Conservation (phyloP, 2,888 invertebrate genomes). For the Monochamus alternatus region DNA sequence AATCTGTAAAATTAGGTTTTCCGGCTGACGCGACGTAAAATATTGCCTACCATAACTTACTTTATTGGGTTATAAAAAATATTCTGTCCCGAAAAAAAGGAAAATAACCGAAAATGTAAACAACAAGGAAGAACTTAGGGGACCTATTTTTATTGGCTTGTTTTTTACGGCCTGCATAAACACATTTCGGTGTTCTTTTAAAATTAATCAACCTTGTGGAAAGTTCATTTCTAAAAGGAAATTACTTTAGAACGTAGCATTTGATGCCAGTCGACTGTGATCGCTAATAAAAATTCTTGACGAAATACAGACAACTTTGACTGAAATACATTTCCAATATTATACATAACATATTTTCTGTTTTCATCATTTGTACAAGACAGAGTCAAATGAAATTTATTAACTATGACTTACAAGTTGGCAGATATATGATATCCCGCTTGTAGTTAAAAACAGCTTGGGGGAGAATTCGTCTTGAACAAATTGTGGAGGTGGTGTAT, state of each 20-base stretch:
- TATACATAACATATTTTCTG: too few relatives aligned
- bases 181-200: neutral
- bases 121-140: conserved; percentile 10
- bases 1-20: neutral
- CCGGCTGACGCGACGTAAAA: neutral
- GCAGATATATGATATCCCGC: too few relatives aligned
- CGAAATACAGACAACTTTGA: too few relatives aligned
- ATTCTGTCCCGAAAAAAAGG: neutral
- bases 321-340: too few relatives aligned
- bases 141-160: conserved; percentile 2
- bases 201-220: neutral
- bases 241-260: neutral
- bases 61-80: conserved; percentile 25
- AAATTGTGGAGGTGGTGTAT: too few relatives aligned
- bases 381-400: too few relatives aligned
- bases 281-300: too few relatives aligned
- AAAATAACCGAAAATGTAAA: conserved; percentile 12
- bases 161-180: conserved; percentile 3
- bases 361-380: too few relatives aligned
- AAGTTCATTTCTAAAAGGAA: neutral
- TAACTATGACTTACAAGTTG: too few relatives aligned
- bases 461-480: too few relatives aligned
- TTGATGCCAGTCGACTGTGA: too few relatives aligned
- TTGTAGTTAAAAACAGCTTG: too few relatives aligned
- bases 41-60: conserved; percentile 8